Base-by-base conservation (phyloP, 2,888 invertebrate species). In the Apotomis capreana region DNA sequence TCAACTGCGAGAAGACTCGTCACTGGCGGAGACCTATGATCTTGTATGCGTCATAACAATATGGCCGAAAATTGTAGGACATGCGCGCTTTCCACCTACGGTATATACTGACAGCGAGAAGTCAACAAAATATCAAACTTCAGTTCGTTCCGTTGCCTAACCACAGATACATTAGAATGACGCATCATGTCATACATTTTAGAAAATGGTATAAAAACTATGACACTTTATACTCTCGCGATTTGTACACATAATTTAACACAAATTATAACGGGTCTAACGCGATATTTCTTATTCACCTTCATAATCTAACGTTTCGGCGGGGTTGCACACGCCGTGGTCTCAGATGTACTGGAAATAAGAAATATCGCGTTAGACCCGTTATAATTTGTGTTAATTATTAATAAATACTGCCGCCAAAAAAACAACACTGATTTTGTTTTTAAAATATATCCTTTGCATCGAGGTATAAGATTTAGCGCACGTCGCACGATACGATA, bases 1-100 rank as follows among this genome's bases (percentile, higher is more conserved):
- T 96, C 96, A 96, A 96, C 96, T 95, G 95, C 95, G 95, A 95
- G 95, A 95, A 95, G 95, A 95, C 95, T 96, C 96, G 96, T 96
- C 96, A 96, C 96, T 95, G 95, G 95, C 94, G 94, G 95, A 95
- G 94, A 94, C 94, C 95, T 94, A 94, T 95, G 95, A 94, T 94
- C 95, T 94, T 94, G 94, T 94, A 95, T 95, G 96, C 95, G 95
- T 96, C 96, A 96, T 95, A 94, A 94, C 94, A 95, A 95, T 92
- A 94, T 95, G 95, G 95, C 95, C 94, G 94, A 92, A 90, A 87
- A 85, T 89, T 90, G 89, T 89, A 86, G 87, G 84, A 90, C 92
- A 92, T 92, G 91, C 92, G 91, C 91, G 61, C 72, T 52, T 72
- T 69, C 52, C 67, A 64, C 65, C 65, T 60, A 59, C 67, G 59